Evolutionary conservation across 2,888 invertebrate species (phyloP), one percentile per base, ranked within the genome.

Genomic region (Pollenia angustigena): DNA sequence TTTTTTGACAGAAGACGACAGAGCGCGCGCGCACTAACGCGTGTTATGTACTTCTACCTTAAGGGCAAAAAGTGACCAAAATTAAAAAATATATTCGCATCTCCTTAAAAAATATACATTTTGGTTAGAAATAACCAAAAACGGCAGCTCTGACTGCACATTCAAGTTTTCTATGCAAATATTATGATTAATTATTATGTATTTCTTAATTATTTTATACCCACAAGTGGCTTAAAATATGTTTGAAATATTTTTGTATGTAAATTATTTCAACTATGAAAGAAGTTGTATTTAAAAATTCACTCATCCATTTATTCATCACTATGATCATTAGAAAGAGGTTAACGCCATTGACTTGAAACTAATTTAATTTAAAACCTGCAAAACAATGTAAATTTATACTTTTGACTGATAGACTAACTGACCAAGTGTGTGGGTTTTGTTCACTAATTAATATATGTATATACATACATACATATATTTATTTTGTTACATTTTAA

Each of bases 311-410:
- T 64, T 64, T 50, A 14, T 44, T 62, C n/a, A 14, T n/a, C 62
- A n/a, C 16, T 62, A 6, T 32, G 0, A 16, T 23, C n/a, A 46
- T 66, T 52, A 56, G 64, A 56, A 50, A 58, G 9, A 64, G 56
- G 42, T 81, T 81, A 66, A 81, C 23, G 23, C 56, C 64, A 81
- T 74, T 74, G 48, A 58, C 74, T 74, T 81, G n/a, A 66, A n/a
- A 50, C 58, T 48, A 74, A 81, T 64, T 40, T 44, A 11, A 74
- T 58, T 66, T 50, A 68, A 44, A 68, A 52, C 40, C 12, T 50
- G 50, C 40, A 74, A 54, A 74, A 66, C 14, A 46, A 42, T 56
- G 50, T 46, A 14, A 76, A 68, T 81, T 74, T n/a, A 54, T 44
- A 60, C 18, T 16, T 6, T 46, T 40, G 32, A n/a, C 52, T 52